Evolutionary conservation across 2,888 invertebrate genomes (phyloP).

Genomic region (Coelopa pilipes): DNA sequence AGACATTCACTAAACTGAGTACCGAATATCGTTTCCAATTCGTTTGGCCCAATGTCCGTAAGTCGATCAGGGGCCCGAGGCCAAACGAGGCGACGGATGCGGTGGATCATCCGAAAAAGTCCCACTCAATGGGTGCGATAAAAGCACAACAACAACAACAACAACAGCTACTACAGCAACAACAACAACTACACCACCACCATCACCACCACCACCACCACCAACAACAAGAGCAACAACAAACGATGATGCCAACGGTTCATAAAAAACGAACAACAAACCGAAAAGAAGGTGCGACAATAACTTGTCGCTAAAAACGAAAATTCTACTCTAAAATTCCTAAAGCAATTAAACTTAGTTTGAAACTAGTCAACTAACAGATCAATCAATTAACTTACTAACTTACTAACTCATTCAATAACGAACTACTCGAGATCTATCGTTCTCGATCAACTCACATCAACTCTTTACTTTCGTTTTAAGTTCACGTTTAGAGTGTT

Average conservation of each 20-base stretch:
- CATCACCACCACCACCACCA: too few relatives aligned
- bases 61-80: slow-evolving; percentile 66
- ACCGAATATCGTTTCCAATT: slow-evolving; percentile 91
- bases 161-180: too few relatives aligned
- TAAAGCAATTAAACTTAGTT: slow-evolving; percentile 47
- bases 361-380: slow-evolving; percentile 39
- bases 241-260: slow-evolving; percentile 69
- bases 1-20: slow-evolving; percentile 79
- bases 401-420: slow-evolving; percentile 24
- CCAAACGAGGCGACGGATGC: slow-evolving; percentile 71
- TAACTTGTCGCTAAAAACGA: slow-evolving; percentile 61
- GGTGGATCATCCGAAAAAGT: slow-evolving; percentile 77
- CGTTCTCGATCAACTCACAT: slow-evolving; percentile 23
- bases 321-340: slow-evolving; percentile 36
- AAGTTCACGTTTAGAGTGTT: slow-evolving; percentile 9
- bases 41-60: slow-evolving; percentile 80
- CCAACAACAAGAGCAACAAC: slow-evolving; percentile 37
- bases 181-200: too few relatives aligned
- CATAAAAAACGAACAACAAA: slow-evolving; percentile 75
- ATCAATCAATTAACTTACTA: slow-evolving; percentile 33
- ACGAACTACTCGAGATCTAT: slow-evolving; percentile 13
- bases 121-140: slow-evolving; percentile 87
- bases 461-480: slow-evolving; percentile 24
- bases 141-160: slow-evolving; percentile 69
- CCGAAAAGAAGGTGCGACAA: slow-evolving; percentile 69